These are phyloP conservation scores for Drosophila tanythrix DNA, from an alignment of 2,888 invertebrate genomes.

Conservation along the genomic window DNA sequence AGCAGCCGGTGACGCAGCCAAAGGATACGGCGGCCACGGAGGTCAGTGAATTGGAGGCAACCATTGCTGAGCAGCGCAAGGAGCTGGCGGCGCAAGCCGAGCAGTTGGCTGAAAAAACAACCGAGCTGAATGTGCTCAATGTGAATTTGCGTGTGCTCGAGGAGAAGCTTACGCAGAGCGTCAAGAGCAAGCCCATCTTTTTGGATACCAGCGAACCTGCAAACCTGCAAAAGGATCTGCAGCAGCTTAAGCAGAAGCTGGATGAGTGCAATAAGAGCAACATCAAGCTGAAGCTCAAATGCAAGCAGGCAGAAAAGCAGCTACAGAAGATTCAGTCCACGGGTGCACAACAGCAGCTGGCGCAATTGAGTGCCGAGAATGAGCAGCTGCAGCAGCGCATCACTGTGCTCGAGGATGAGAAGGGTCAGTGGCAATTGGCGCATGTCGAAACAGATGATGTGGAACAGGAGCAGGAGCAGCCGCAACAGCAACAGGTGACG, in stretches of 20 bases:
- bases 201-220: slow-evolving; percentile 65
- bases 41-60: slow-evolving; percentile 85
- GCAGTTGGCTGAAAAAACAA: slow-evolving; percentile 86
- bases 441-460: slow-evolving; percentile 66
- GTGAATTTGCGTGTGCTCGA: slow-evolving; percentile 84
- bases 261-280: slow-evolving; percentile 89
- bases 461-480: slow-evolving; percentile 2
- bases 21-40: slow-evolving; percentile 77
- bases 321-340: slow-evolving; percentile 89
- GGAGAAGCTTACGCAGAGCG: slow-evolving; percentile 81
- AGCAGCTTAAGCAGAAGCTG: slow-evolving; percentile 88
- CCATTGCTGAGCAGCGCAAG: slow-evolving; percentile 85
- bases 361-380: slow-evolving; percentile 88
- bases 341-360: slow-evolving; percentile 89
- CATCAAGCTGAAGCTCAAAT: slow-evolving; percentile 85
- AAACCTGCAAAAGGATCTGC: slow-evolving; percentile 77
- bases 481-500: neutral
- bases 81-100: slow-evolving; percentile 87
- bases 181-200: slow-evolving; percentile 80
- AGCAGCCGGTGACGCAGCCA: slow-evolving; percentile 79
- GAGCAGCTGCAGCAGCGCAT: slow-evolving; percentile 90
- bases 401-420: slow-evolving; percentile 94
- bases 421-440: slow-evolving; percentile 93
- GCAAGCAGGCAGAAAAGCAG: slow-evolving; percentile 91
- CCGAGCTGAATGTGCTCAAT: slow-evolving; percentile 86